Base-by-base conservation (phyloP, 2,113 vertebrate species). In the Numida meleagris region DNA sequence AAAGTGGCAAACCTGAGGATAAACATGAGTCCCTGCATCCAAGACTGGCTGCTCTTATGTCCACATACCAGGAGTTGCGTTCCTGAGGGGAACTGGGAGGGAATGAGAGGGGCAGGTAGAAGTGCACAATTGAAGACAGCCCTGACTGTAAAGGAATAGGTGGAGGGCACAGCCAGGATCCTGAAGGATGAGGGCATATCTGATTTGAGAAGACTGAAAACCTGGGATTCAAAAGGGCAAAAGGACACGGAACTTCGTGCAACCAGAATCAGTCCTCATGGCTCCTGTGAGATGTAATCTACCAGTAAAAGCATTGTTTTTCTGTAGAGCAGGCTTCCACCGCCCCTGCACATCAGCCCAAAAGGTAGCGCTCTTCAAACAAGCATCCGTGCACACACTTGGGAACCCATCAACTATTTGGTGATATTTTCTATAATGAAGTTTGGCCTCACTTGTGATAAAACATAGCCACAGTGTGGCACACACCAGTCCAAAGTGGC, bases 251-350 rank as follows among this genome's bases (percentile, higher is more conserved):
- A 45, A 72, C 87, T 91, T 94, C 82, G 43, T 71, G 67, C n/a
- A 83, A 46, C 59, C 67, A 91, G 72, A 82, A 86, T 88, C 72
- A 74, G 78, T 57, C 67, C 72, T 73, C 38, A 21, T 57, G 85
- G 75, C 46, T 93, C 85, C 59, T 1, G 50, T 88, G 87, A 95
- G 94, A 91, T 88, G 43, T 86, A 95, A 96, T 93, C 85, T 93
- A 59, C 67, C 34, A 45, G 46, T 79, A 86, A 85, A 92, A 71
- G 63, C 50, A 48, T 38, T 34, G 25, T 85, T 57, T 27, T 38
- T 38, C 34, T 91, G 72, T 71, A 71, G 50, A 33, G 18, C 17
- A 70, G 59, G 19, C 62, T 58, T 33, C 23, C 45, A 7, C 10
- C 12, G 18, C 7, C 29, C 45, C n/a, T 5, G 3, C 9, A 50